Percentiles rank a stretch among this genome's conserved stretches.
Evolutionary conservation across 2,797 vertebrate species (phyloP).

Genomic region (Hipposideros larvatus): DNA sequence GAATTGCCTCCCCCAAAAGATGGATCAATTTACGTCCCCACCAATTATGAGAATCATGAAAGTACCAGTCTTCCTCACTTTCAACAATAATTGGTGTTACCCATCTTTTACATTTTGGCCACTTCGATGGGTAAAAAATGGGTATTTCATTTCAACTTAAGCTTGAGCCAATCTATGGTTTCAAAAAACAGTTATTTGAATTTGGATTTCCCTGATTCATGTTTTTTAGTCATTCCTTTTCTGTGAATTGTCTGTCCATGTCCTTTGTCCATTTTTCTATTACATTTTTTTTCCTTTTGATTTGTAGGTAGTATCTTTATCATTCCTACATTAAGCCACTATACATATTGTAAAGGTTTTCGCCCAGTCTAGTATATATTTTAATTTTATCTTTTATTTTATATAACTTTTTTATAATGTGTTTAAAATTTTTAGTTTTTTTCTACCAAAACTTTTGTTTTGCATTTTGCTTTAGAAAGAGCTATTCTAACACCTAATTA

Average conservation of each 20-base stretch:
- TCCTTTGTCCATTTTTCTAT: background rate
- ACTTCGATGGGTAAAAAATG: background rate
- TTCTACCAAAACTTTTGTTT: slow-evolving; percentile 12
- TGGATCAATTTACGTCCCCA: background rate
- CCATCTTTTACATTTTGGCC: background rate
- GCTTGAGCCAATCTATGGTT: background rate
- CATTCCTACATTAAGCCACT: background rate
- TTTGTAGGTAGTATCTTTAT: slow-evolving; percentile 19
- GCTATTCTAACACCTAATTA: background rate
- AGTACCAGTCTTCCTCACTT: background rate
- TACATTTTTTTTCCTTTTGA: slow-evolving; percentile 21
- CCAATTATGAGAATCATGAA: background rate
- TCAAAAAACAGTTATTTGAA: background rate
- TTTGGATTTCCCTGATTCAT: background rate
- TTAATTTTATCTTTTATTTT: slow-evolving; percentile 43
- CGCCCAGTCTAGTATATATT: background rate
- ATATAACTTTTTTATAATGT: background rate
- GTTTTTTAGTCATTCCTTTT: slow-evolving; percentile 15
- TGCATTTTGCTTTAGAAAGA: slow-evolving; percentile 26
- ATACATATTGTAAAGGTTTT: background rate
- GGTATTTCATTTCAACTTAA: slow-evolving; percentile 21
- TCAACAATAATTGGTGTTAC: background rate
- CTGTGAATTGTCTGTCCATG: background rate
- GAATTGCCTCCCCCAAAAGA: background rate
- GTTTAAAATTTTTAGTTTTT: slow-evolving; percentile 4